Percentiles rank a stretch among this genome's conserved stretches.
These are phyloP conservation scores for Chaetogeoica ovagalla DNA, from an alignment of 2,888 invertebrate species.

Conservation along the genomic window DNA sequence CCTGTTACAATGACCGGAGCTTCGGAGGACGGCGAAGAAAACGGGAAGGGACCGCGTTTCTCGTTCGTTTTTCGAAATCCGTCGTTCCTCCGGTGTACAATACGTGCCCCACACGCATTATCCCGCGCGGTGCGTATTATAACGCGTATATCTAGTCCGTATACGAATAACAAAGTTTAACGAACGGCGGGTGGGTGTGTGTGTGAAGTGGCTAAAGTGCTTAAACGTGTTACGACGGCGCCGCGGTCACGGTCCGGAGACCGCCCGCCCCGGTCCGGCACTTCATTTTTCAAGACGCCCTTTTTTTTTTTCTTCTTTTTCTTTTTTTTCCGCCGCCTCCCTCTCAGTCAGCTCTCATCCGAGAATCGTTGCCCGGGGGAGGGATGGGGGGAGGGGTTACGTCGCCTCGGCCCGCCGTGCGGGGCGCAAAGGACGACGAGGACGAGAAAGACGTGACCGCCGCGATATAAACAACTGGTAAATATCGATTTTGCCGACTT, in stretches of 20 bases:
- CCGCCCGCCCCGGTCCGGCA: conserved; percentile 48
- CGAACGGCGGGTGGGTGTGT: conserved; percentile 9
- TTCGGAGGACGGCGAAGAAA: too few species aligned
- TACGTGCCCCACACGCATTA: too few species aligned
- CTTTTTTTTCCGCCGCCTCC: too few species aligned
- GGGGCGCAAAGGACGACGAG: background rate
- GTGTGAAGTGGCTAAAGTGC: conserved; percentile 48
- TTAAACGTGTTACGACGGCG: conserved; percentile 35
- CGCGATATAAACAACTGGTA: conserved; percentile 13
- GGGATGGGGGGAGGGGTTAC: too few species aligned
- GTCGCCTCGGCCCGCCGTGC: background rate
- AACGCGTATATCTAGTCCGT: conserved; percentile 29
- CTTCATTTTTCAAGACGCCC: conserved; percentile 52
- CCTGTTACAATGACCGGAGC: too few species aligned
- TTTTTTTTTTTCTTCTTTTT: too few species aligned
- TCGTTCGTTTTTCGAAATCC: conserved; percentile 7
- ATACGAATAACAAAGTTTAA: conserved; percentile 31
- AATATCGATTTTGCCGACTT: background rate
- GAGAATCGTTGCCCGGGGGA: conserved; percentile 43
- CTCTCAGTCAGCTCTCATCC: conserved; percentile 29
- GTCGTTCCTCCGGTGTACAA: background rate
- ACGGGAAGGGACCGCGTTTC: too few species aligned
- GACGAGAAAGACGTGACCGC: conserved; percentile 41
- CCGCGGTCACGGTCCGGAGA: conserved; percentile 50
- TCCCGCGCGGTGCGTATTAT: too few species aligned